Conservation (phyloP, 2,888 invertebrate genomes). For the Pterobdella sp. region DNA sequence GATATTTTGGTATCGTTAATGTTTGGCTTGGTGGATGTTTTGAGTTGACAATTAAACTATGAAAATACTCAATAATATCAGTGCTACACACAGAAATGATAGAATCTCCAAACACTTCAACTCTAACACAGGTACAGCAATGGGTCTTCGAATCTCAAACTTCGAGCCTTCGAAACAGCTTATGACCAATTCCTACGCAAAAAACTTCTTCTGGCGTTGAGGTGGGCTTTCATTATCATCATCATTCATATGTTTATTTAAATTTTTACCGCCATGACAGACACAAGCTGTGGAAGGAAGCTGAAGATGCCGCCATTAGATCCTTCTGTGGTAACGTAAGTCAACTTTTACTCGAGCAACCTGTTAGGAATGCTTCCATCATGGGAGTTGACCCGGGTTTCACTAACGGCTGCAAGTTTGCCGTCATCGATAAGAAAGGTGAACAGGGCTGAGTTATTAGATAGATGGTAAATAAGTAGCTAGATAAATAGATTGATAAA, state of each 20-base stretch:
- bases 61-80: neutral
- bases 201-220: neutral
- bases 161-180: neutral
- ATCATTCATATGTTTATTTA: constrained; percentile 27
- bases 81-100: too few species aligned
- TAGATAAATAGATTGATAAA: neutral
- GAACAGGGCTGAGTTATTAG: neutral
- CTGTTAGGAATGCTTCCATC: constrained; percentile 66
- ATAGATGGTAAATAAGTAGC: neutral
- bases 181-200: neutral
- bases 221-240: neutral
- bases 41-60: too few species aligned
- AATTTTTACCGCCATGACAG: constrained; percentile 53
- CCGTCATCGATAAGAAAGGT: constrained; percentile 58
- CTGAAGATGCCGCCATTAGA: constrained; percentile 73
- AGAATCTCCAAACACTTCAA: neutral
- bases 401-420: constrained; percentile 78
- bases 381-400: constrained; percentile 85
- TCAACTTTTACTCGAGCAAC: constrained; percentile 70
- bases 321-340: constrained; percentile 78
- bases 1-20: too few species aligned
- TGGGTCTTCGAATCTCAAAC: constrained; percentile 42
- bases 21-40: too few species aligned
- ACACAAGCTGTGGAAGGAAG: constrained; percentile 64
- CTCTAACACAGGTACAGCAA: neutral